Conservation (phyloP, 2,797 vertebrate genomes). For the Poeciliopsis paucimaculata region DNA sequence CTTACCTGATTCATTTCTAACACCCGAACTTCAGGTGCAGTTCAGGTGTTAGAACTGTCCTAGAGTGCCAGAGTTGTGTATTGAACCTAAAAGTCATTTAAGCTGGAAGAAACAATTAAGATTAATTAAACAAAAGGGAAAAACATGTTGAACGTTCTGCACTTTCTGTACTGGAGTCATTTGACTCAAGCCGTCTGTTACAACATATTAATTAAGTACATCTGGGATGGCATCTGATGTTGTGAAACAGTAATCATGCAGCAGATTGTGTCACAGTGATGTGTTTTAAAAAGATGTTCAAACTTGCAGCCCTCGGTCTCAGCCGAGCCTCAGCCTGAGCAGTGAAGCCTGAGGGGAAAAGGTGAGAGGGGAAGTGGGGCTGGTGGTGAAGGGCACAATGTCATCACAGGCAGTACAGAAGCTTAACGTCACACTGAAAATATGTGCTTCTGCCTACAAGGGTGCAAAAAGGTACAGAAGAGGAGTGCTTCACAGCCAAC, state of each 20-base stretch:
- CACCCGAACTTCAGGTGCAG: conserved; percentile 39
- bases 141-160: conserved; percentile 22
- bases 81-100: conserved; percentile 5
- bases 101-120: conserved; percentile 29
- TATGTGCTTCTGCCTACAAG: conserved; percentile 26
- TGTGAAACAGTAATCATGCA: conserved; percentile 4
- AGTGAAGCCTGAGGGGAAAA: conserved; percentile 18
- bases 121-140: neutral
- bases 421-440: conserved; percentile 48
- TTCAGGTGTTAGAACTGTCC: conserved; percentile 29
- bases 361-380: neutral
- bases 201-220: neutral
- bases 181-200: neutral
- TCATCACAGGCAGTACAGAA: conserved; percentile 32
- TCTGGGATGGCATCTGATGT: neutral
- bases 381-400: conserved; percentile 19
- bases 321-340: conserved; percentile 31
- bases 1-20: conserved; percentile 14
- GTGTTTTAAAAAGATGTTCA: conserved; percentile 23
- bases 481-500: conserved; percentile 8
- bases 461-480: conserved; percentile 24
- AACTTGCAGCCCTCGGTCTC: conserved; percentile 25
- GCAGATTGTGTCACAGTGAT: conserved; percentile 4
- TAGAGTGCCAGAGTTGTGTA: neutral
- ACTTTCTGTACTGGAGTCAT: conserved; percentile 1